phyloP scores from a whole-genome alignment of 2,888 invertebrate genomes.

The Melinaea marsaeus region DNA sequence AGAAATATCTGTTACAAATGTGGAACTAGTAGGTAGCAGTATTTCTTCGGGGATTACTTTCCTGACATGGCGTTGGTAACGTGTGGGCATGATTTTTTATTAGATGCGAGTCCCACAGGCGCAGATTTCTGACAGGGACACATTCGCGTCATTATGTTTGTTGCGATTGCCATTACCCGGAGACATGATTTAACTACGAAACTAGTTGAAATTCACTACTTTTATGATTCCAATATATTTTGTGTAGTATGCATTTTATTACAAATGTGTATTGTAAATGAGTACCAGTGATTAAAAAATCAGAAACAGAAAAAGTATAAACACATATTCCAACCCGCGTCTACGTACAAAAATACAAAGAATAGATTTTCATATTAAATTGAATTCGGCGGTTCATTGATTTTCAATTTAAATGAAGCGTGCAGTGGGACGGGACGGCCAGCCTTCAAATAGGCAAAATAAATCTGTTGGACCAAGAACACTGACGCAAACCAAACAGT shows the following conservation, averaged over 20 bases:
- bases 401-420: slow-evolving; percentile 70
- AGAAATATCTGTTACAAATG: slow-evolving; percentile 76
- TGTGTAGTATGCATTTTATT: no score
- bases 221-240: no score
- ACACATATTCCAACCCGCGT: background rate
- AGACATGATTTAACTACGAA: slow-evolving; percentile 4
- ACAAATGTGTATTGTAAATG: no score
- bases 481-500: slow-evolving; percentile 32
- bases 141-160: slow-evolving; percentile 41
- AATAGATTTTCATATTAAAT: slow-evolving; percentile 69
- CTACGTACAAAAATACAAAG: slow-evolving; percentile 44
- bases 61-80: slow-evolving; percentile 65
- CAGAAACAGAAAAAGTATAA: background rate
- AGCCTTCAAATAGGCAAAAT: slow-evolving; percentile 52
- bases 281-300: background rate
- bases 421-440: slow-evolving; percentile 47
- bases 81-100: slow-evolving; percentile 69
- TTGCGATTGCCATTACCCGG: slow-evolving; percentile 9
- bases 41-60: slow-evolving; percentile 74
- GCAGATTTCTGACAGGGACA: slow-evolving; percentile 64
- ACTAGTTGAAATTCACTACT: no score
- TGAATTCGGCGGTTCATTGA: slow-evolving; percentile 69
- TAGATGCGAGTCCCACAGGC: slow-evolving; percentile 61
- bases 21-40: slow-evolving; percentile 67
- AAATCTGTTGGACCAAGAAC: slow-evolving; percentile 47